Evolutionary conservation across 1,140 invertebrate genomes (phyloP).

Genomic region (Spodoptera frugiperda): DNA sequence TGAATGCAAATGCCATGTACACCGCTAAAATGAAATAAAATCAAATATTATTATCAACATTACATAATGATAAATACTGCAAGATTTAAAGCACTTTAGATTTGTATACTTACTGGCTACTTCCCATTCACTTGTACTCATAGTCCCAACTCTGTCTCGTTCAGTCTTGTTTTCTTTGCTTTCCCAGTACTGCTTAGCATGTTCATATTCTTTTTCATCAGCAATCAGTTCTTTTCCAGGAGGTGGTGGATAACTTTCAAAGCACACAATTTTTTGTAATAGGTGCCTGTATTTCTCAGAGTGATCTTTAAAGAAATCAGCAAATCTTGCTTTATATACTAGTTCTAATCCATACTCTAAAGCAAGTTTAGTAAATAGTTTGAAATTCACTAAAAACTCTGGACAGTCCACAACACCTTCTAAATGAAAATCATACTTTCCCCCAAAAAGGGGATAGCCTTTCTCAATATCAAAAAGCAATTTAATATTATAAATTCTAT

Average conservation of each 20-base stretch:
- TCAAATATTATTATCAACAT: constrained; percentile 35
- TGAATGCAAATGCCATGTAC: constrained; percentile 94
- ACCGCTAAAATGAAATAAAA: constrained; percentile 89
- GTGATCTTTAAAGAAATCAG: constrained; percentile 92
- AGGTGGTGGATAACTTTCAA: constrained; percentile 89
- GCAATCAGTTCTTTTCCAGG: constrained; percentile 87
- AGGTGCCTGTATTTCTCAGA: constrained; percentile 88
- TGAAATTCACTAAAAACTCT: constrained; percentile 98
- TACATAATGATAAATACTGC: neutral
- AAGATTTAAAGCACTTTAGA: too few species aligned
- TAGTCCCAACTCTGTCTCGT: constrained; percentile 89
- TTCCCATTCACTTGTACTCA: constrained; percentile 97
- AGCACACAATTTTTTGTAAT: constrained; percentile 91
- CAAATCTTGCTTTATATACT: constrained; percentile 91
- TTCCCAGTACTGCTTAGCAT: constrained; percentile 89
- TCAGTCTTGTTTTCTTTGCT: constrained; percentile 76
- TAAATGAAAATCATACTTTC: constrained; percentile 98
- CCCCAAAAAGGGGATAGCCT: constrained; percentile 96
- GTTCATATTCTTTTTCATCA: constrained; percentile 90
- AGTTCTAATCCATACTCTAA: constrained; percentile 93
- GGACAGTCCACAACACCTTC: constrained; percentile 99
- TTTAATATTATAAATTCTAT: constrained; percentile 94
- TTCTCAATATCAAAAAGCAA: constrained; percentile 91
- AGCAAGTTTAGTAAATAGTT: constrained; percentile 93
- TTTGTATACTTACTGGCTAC: constrained; percentile 90